A percentile compares a stretch with the other conserved stretches of the same genome.
These are phyloP conservation scores for Akabosia matsudoensis DNA, from an alignment of 1,140 invertebrate species.

Conservation along the genomic window DNA sequence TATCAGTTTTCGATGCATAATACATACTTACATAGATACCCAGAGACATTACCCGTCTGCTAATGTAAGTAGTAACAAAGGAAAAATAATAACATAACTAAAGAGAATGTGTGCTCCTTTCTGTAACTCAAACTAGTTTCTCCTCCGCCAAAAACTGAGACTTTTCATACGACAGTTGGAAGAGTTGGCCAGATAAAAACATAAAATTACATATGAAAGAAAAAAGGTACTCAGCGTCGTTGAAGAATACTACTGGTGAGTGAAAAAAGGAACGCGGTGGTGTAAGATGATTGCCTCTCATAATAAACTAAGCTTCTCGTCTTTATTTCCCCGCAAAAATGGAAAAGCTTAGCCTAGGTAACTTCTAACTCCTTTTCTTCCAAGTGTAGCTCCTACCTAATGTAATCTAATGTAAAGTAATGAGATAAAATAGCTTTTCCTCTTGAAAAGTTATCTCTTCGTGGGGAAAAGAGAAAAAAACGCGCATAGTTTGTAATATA, in stretches of 20 bases:
- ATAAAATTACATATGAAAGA: constrained; percentile 19
- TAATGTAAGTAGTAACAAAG: background rate
- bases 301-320: background rate
- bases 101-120: background rate
- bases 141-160: constrained; percentile 23
- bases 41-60: background rate
- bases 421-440: constrained; percentile 22
- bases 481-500: too few species aligned
- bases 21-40: too few species aligned
- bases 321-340: background rate
- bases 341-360: background rate
- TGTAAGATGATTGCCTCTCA: constrained; percentile 15
- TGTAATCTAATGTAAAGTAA: constrained; percentile 21
- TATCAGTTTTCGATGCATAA: background rate
- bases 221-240: background rate
- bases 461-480: background rate
- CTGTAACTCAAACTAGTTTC: constrained; percentile 8
- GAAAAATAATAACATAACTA: background rate
- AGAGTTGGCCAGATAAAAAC: constrained; percentile 2
- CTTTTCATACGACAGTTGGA: constrained; percentile 6
- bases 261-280: background rate
- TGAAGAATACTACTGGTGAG: background rate
- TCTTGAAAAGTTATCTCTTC: constrained; percentile 1
- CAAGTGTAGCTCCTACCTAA: background rate
- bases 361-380: background rate